These are phyloP conservation scores for Octomys mimax DNA, from an alignment of 2,797 vertebrate genomes.

Conservation along the genomic window DNA sequence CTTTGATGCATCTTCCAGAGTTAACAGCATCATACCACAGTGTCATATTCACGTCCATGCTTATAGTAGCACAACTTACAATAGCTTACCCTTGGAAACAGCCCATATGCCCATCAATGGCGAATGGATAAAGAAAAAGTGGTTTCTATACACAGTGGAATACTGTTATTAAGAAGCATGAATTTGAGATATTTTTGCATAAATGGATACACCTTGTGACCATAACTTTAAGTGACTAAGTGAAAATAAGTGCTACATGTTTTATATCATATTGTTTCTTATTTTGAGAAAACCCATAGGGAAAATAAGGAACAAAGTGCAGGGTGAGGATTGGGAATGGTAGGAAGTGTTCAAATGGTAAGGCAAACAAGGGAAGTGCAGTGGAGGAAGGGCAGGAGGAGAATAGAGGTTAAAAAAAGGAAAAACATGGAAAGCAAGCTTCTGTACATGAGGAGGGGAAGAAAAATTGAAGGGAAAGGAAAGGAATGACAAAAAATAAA, in stretches of 20 bases:
- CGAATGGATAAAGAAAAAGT: background rate
- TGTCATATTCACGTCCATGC: background rate
- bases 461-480: background rate
- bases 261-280: background rate
- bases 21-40: background rate
- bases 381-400: background rate
- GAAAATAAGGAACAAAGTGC: background rate
- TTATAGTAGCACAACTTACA: background rate
- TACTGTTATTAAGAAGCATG: background rate
- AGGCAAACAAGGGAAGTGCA: background rate
- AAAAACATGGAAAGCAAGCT: background rate
- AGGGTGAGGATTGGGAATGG: background rate
- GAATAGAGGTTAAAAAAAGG: background rate
- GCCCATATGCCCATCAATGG: background rate
- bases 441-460: background rate
- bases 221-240: background rate
- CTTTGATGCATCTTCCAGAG: background rate
- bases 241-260: background rate
- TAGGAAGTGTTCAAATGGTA: background rate
- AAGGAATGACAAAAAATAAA: background rate
- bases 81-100: background rate
- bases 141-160: background rate
- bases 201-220: background rate
- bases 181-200: background rate
- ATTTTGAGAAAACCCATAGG: background rate